Conservation (phyloP, 2,888 invertebrate genomes). For the Patella pellucida region DNA sequence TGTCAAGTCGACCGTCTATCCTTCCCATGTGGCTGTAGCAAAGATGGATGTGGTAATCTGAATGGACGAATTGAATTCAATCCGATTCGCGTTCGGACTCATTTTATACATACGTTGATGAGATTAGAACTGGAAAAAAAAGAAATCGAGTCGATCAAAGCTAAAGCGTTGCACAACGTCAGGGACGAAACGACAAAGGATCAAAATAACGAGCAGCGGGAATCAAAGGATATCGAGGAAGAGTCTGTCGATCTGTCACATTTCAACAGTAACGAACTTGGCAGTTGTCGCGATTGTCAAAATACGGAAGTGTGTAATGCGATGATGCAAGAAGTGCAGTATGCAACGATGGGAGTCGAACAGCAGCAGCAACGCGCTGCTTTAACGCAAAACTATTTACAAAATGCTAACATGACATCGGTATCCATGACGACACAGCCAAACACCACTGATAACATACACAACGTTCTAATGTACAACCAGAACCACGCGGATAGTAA, state of each 20-base stretch:
- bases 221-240: conserved; percentile 54
- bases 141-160: conserved; percentile 36
- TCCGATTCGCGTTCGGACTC: conserved; percentile 93
- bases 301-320: conserved; percentile 66
- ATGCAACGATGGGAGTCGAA: conserved; percentile 47
- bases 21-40: conserved; percentile 96
- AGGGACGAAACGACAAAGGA: conserved; percentile 3
- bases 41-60: conserved; percentile 93
- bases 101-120: conserved; percentile 97
- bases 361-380: conserved; percentile 42
- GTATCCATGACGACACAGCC: conserved; percentile 29
- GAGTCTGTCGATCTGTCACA: conserved; percentile 78
- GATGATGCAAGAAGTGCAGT: conserved; percentile 66
- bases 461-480: neutral
- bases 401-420: conserved; percentile 34
- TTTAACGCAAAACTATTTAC: conserved; percentile 27
- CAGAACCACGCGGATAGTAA: neutral
- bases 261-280: conserved; percentile 69
- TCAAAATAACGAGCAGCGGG: neutral
- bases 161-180: conserved; percentile 15
- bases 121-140: conserved; percentile 73
- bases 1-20: conserved; percentile 96
- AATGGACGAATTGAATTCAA: conserved; percentile 96
- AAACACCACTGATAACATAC: conserved; percentile 28
- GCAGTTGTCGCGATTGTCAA: conserved; percentile 69